Evolutionary conservation across 2,797 vertebrate genomes (phyloP).

Genomic region (Yasuhikotakia modesta): DNA sequence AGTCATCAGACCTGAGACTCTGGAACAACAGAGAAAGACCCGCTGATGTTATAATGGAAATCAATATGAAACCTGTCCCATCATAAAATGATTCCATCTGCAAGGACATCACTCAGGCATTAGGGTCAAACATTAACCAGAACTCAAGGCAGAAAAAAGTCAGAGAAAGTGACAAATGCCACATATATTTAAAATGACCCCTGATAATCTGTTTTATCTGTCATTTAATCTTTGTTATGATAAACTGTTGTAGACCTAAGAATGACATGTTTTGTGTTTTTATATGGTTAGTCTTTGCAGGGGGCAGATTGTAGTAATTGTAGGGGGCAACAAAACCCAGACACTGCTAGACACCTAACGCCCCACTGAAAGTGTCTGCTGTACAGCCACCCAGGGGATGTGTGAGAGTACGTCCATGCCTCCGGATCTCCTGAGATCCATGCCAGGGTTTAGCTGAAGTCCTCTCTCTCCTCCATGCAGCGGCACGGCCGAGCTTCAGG

Average conservation of each 20-base stretch:
- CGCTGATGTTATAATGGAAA: conserved; percentile 3
- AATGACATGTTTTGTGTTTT: not conserved
- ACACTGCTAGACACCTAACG: not conserved
- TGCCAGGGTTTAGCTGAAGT: conserved; percentile 71
- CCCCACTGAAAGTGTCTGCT: not conserved
- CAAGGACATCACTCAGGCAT: not conserved
- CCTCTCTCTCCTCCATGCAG: conserved; percentile 71
- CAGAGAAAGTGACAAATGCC: not conserved
- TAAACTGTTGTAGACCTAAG: not conserved
- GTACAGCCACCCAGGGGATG: not conserved
- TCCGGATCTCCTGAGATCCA: conserved; percentile 61
- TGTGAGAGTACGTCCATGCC: conserved; percentile 16
- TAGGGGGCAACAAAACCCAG: no score
- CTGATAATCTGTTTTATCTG: not conserved
- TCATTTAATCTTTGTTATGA: not conserved
- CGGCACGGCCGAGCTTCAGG: conserved; percentile 81
- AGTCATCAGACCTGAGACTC: no score
- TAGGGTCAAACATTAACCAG: not conserved
- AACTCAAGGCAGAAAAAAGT: not conserved
- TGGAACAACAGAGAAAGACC: not conserved
- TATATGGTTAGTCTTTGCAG: no score
- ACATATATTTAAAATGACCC: not conserved
- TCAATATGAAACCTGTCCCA: not conserved
- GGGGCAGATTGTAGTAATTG: no score
- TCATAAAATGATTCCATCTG: not conserved